phyloP scores from a whole-genome alignment of 2,797 vertebrate genomes.

The Enteromius mattozi region DNA sequence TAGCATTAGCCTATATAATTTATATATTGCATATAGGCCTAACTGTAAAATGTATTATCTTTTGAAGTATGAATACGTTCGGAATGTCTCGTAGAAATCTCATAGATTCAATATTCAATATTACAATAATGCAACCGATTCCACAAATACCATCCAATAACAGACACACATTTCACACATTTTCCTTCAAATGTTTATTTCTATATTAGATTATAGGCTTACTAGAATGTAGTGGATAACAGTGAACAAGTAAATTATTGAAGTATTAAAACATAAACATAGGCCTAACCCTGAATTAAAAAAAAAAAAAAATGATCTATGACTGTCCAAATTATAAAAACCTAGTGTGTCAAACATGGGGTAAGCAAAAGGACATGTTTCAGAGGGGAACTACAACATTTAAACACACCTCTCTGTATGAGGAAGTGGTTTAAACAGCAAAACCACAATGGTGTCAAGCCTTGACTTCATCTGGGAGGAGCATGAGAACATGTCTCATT shows the following conservation, averaged over 20 bases:
- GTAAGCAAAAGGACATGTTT: constrained; percentile 48
- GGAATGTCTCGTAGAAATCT: background rate
- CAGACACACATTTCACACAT: background rate
- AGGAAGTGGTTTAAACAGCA: constrained; percentile 62
- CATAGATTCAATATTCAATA: background rate
- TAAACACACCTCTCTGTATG: constrained; percentile 39
- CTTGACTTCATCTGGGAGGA: constrained; percentile 1
- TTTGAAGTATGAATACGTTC: background rate
- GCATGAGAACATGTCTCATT: constrained; percentile 11
- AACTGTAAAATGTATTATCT: background rate
- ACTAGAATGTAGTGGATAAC: background rate
- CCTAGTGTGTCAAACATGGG: constrained; percentile 26
- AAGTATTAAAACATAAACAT: background rate
- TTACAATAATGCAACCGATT: background rate
- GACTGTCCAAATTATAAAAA: background rate
- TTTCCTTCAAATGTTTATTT: background rate
- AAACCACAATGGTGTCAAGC: constrained; percentile 41
- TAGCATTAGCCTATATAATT: background rate
- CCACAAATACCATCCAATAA: background rate
- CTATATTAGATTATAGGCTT: background rate
- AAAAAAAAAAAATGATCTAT: background rate
- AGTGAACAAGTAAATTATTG: background rate
- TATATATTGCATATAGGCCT: background rate
- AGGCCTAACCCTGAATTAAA: background rate
- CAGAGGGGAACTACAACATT: constrained; percentile 14